Conservation (phyloP, 2,888 invertebrate species). For the Synanthedon tipuliformis region DNA sequence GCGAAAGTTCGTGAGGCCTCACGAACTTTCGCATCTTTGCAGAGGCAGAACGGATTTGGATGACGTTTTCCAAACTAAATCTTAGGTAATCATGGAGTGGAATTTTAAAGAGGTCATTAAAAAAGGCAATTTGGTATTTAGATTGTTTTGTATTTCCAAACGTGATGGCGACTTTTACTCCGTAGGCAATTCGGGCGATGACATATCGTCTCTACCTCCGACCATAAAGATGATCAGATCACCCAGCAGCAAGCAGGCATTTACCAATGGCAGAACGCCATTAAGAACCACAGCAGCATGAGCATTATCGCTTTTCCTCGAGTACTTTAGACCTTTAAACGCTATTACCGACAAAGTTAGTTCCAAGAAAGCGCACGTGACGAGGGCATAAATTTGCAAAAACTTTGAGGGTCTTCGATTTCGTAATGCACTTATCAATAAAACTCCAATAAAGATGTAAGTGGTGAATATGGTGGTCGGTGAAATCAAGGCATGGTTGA, state of each 20-base stretch:
- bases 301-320: conserved; percentile 4
- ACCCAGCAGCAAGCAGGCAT: conserved; percentile 28
- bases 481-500: conserved; percentile 34
- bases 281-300: conserved; percentile 29
- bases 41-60: no score
- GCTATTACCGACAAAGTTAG: conserved; percentile 25
- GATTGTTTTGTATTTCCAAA: no score
- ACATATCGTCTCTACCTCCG: no score
- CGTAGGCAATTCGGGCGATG: no score
- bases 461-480: conserved; percentile 38
- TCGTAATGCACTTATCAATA: conserved; percentile 19
- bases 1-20: no score
- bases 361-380: conserved; percentile 28
- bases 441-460: conserved; percentile 30
- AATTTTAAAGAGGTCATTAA: no score
- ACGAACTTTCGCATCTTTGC: no score
- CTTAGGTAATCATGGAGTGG: no score
- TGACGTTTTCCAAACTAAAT: no score
- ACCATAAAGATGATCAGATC: conserved; percentile 36
- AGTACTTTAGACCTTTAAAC: conserved; percentile 21
- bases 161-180: no score
- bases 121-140: no score
- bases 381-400: conserved; percentile 33
- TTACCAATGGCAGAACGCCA: conserved; percentile 42
- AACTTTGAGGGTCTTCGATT: conserved; percentile 26